Evolutionary conservation across 2,888 invertebrate species (phyloP).

Genomic region (Reticulitermes lucifugus): DNA sequence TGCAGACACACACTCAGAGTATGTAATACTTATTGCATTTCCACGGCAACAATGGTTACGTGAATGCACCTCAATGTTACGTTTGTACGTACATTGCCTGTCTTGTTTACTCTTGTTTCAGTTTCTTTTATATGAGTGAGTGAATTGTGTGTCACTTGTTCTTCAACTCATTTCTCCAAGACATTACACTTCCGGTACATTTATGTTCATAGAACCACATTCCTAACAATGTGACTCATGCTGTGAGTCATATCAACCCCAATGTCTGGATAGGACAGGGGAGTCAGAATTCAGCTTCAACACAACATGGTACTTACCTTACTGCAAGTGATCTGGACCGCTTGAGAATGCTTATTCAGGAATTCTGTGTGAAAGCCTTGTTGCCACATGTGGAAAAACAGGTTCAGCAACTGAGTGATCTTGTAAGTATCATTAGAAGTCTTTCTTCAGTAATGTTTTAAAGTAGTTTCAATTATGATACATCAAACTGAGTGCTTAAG

Average conservation of each 20-base stretch:
- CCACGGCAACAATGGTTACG: too few relatives aligned
- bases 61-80: too few relatives aligned
- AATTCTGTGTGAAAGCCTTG: constrained; percentile 87
- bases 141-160: too few relatives aligned
- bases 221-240: constrained; percentile 22
- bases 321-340: constrained; percentile 87
- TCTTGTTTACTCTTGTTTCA: too few relatives aligned
- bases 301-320: constrained; percentile 79
- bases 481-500: not conserved
- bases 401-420: constrained; percentile 82
- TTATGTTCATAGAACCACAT: constrained; percentile 21
- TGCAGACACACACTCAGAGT: too few relatives aligned
- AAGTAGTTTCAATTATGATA: too few relatives aligned
- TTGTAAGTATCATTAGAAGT: constrained; percentile 65
- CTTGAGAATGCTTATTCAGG: constrained; percentile 85
- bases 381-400: constrained; percentile 89
- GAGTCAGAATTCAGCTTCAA: not conserved
- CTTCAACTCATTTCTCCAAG: too few relatives aligned
- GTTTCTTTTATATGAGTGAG: too few relatives aligned
- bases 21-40: too few relatives aligned
- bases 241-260: constrained; percentile 60
- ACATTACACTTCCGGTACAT: not conserved
- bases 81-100: too few relatives aligned
- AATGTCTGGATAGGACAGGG: constrained; percentile 67
- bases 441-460: not conserved